phyloP scores from a whole-genome alignment of 2,888 invertebrate species.

The Leptopilina syphax region DNA sequence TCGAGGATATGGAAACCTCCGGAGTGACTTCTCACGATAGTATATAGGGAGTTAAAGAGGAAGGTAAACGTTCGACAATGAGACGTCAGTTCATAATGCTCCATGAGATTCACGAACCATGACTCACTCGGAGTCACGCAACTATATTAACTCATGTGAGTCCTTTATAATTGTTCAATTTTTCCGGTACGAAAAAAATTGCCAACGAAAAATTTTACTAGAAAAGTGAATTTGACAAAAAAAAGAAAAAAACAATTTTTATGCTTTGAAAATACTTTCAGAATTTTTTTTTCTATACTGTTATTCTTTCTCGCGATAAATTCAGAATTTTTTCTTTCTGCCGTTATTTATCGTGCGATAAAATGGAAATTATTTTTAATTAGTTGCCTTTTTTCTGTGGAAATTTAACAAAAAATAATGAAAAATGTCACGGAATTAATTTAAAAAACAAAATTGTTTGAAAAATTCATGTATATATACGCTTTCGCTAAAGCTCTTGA shows the following conservation, averaged over 20 bases:
- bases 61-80: slow-evolving; percentile 41
- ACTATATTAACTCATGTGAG: slow-evolving; percentile 53
- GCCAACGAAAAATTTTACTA: neutral
- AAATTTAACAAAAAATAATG: neutral
- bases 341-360: too few relatives aligned
- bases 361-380: too few relatives aligned
- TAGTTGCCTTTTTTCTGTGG: too few relatives aligned
- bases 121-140: slow-evolving; percentile 60
- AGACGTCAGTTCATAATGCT: slow-evolving; percentile 40
- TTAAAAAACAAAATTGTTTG: neutral
- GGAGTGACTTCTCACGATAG: slow-evolving; percentile 28
- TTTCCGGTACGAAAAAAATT: neutral
- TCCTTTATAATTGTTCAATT: slow-evolving; percentile 48
- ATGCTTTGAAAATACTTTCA: too few relatives aligned
- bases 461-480: slow-evolving; percentile 1
- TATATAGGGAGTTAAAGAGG: slow-evolving; percentile 17
- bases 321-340: too few relatives aligned
- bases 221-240: too few relatives aligned
- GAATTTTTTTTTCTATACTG: too few relatives aligned
- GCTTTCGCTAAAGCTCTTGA: neutral
- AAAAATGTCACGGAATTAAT: neutral
- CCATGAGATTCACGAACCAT: slow-evolving; percentile 58
- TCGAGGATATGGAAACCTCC: slow-evolving; percentile 15
- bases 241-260: too few relatives aligned
- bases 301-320: too few relatives aligned